Conservation (phyloP, 2,797 vertebrate genomes). For the Hybognathus amarus region DNA sequence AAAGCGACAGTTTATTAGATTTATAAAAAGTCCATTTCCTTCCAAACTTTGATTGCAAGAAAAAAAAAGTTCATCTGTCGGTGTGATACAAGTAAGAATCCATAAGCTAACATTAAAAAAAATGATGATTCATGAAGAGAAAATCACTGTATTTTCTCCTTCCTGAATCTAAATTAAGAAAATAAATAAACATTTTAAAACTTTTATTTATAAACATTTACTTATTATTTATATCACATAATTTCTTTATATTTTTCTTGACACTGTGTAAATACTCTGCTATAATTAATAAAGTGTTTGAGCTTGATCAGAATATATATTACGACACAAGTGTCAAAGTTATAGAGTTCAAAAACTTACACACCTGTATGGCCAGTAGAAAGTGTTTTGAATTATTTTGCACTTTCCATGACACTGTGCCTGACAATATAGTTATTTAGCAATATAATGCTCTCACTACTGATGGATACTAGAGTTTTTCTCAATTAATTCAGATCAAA, state of each 20-base stretch:
- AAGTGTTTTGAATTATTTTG: not conserved
- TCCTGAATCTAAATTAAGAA: too few relatives aligned
- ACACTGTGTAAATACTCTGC: too few relatives aligned
- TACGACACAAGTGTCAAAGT: not conserved
- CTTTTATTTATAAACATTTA: too few relatives aligned
- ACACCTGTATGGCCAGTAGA: not conserved
- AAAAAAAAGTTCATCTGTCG: not conserved
- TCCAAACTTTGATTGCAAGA: not conserved
- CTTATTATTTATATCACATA: not conserved
- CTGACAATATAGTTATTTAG: not conserved
- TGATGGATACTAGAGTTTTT: not conserved
- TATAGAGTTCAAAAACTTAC: not conserved
- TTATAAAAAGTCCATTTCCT: not conserved
- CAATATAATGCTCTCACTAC: not conserved
- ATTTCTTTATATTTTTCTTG: too few relatives aligned
- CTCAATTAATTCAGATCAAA: constrained; percentile 13
- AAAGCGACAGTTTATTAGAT: not conserved
- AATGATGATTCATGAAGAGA: not conserved
- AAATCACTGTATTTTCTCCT: too few relatives aligned
- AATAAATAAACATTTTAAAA: too few relatives aligned
- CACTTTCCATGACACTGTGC: not conserved
- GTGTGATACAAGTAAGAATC: not conserved
- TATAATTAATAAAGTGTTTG: too few relatives aligned
- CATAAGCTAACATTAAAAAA: not conserved
- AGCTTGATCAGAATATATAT: too few relatives aligned